Evolutionary conservation across 2,888 invertebrate genomes (phyloP).

Genomic region (Hesperia comma): DNA sequence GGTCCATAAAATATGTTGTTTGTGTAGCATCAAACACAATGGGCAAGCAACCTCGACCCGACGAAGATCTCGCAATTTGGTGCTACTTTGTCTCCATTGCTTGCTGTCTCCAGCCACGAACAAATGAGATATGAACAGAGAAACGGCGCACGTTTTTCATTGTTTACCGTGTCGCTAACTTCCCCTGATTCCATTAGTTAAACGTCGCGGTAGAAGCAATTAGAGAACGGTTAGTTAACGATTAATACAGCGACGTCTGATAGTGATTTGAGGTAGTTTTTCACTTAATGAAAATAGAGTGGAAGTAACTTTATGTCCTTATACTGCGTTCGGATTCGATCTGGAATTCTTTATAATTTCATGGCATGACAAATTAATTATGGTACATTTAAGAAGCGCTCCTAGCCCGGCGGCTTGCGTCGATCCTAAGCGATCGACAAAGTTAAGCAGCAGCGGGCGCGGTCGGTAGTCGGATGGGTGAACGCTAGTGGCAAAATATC

Average conservation of each 20-base stretch:
- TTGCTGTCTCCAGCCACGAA: conserved; percentile 57
- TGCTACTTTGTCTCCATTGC: conserved; percentile 73
- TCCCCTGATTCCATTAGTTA: conserved; percentile 32
- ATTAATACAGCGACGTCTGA: conserved; percentile 38
- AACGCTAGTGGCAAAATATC: no score
- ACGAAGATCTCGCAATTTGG: conserved; percentile 66
- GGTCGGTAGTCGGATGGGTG: no score
- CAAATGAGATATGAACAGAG: conserved; percentile 68
- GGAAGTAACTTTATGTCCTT: no score
- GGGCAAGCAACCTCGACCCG: conserved; percentile 54
- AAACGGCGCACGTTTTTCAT: conserved; percentile 64
- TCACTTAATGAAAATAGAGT: neutral
- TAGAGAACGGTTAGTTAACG: conserved; percentile 39
- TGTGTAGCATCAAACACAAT: conserved; percentile 69
- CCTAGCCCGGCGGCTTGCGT: no score
- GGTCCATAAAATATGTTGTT: conserved; percentile 78
- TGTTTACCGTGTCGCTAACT: conserved; percentile 56
- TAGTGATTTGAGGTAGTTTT: conserved; percentile 2
- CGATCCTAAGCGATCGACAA: no score
- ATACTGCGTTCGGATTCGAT: no score
- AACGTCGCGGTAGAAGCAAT: conserved; percentile 18
- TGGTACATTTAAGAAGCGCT: no score
- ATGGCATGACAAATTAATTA: no score
- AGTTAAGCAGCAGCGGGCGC: no score
- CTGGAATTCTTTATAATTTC: no score